Evolutionary conservation across 1,140 invertebrate species (phyloP), one percentile per base, ranked within the genome.

Genomic region (Papilio polytes): DNA sequence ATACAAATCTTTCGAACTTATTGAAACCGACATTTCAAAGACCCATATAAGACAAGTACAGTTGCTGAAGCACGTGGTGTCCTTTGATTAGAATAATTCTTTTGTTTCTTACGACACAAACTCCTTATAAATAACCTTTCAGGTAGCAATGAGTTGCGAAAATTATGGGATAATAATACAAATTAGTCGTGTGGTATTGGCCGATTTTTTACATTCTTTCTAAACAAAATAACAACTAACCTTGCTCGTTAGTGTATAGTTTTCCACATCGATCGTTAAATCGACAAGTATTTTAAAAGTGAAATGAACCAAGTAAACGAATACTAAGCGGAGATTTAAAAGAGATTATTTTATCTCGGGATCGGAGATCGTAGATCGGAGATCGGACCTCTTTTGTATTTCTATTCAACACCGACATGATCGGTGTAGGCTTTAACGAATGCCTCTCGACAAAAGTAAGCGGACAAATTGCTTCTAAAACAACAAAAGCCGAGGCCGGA

Each of bases 401-500:
- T 56, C 77, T 89, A 86, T 88, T 84, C 85, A 81, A 83, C 86
- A 89, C 89, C 86, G 91, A 94, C 93, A 92, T 92, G 87, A 93
- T 93, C 91, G 86, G 89, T 84, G 88, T 87, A 89, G 84, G 91
- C 89, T 94, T 90, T 92, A 94, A 94, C 92, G 90, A 95, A 93
- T 91, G 89, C 86, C 85, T 87, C 88, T 91, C 90, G 89, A 94
- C 91, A 94, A 94, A 93, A 93, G 91, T 93, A 93, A 93, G 91
- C 94, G 92, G 89, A 94, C 94, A 95, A 95, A 95, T 95, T 95
- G 94, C 94, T 95, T 94, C 92, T 95, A 95, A 95, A 95, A 94
- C 92, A 95, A 95, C 94, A 95, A 95, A 94, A 93, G 92, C 92
- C 90, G 88, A 94, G 63, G 63, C 92, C 93, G 92, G 93, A 94